Percentiles rank a stretch among this genome's conserved stretches.
Conservation (phyloP, 2,888 invertebrate genomes). For the Spilosoma lubricipeda region DNA sequence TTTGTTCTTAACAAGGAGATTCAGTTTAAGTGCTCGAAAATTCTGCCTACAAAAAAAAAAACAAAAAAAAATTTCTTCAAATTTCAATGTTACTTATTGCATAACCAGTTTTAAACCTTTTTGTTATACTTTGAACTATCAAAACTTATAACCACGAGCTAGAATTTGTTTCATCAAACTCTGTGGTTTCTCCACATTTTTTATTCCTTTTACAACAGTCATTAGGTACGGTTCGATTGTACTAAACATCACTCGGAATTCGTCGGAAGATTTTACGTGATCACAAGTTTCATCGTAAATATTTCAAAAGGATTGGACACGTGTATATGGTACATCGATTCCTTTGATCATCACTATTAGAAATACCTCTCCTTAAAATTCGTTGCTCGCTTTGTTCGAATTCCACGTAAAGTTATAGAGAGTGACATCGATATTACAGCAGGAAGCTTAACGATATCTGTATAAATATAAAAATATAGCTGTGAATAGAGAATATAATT, state of each 20-base stretch:
- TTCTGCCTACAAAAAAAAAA: too few species aligned
- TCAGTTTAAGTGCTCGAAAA: too few species aligned
- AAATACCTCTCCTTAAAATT: background rate
- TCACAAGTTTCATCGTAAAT: background rate
- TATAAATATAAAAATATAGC: background rate
- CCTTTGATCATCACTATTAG: constrained; percentile 3
- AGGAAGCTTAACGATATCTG: background rate
- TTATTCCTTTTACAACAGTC: background rate
- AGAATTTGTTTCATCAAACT: background rate
- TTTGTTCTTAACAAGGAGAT: too few species aligned
- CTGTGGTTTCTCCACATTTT: background rate
- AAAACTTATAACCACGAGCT: background rate
- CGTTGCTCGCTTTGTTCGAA: background rate
- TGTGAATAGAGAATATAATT: background rate
- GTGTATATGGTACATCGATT: constrained; percentile 1
- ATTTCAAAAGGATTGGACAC: background rate
- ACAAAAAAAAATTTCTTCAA: too few species aligned
- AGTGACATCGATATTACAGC: background rate
- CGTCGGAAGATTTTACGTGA: background rate
- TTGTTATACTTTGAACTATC: background rate
- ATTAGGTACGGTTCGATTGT: background rate
- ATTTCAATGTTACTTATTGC: too few species aligned
- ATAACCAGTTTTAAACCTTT: background rate
- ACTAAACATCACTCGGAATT: background rate
- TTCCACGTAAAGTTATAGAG: background rate